A percentile compares a stretch with the other conserved stretches of the same genome.
phyloP scores from a whole-genome alignment of 2,888 invertebrate species.

The Drosophila eohydei region DNA sequence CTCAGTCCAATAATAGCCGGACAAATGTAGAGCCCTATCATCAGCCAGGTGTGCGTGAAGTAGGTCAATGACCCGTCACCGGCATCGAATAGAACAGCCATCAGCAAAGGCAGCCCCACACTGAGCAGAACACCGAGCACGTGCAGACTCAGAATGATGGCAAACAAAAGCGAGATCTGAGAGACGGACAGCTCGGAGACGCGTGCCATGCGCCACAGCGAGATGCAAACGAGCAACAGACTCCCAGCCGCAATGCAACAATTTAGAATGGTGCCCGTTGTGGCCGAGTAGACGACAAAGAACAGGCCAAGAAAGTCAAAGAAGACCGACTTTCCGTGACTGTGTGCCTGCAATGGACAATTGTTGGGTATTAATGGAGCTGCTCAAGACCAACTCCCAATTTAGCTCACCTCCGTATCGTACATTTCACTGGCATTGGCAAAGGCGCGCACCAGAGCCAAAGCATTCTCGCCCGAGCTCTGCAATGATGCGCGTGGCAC shows the following conservation, averaged over 20 bases:
- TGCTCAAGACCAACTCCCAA: neutral
- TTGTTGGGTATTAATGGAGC: neutral
- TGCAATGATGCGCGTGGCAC: constrained; percentile 89
- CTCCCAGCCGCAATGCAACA: constrained; percentile 81
- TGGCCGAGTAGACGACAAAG: constrained; percentile 88
- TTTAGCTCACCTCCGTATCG: constrained; percentile 70
- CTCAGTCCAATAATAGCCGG: constrained; percentile 82
- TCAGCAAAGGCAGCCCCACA: constrained; percentile 75
- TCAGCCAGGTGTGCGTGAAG: constrained; percentile 86
- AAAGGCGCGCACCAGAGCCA: constrained; percentile 86
- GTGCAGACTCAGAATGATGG: constrained; percentile 74
- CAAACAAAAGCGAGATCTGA: constrained; percentile 67
- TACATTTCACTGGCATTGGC: constrained; percentile 84
- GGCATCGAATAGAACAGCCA: constrained; percentile 84
- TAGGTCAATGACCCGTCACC: constrained; percentile 86
- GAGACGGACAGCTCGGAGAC: constrained; percentile 66
- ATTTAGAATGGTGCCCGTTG: constrained; percentile 83
- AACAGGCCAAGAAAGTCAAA: constrained; percentile 90
- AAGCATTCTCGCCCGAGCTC: constrained; percentile 89
- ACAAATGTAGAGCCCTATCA: constrained; percentile 83
- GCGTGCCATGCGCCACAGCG: constrained; percentile 75
- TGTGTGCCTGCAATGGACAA: constrained; percentile 77
- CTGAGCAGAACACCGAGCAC: constrained; percentile 77
- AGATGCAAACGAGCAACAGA: constrained; percentile 77
- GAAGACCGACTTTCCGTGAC: constrained; percentile 87